A percentile compares a stretch with the other conserved stretches of the same genome.
Conservation (phyloP, 2,797 vertebrate genomes). For the Takifugu rubripes region DNA sequence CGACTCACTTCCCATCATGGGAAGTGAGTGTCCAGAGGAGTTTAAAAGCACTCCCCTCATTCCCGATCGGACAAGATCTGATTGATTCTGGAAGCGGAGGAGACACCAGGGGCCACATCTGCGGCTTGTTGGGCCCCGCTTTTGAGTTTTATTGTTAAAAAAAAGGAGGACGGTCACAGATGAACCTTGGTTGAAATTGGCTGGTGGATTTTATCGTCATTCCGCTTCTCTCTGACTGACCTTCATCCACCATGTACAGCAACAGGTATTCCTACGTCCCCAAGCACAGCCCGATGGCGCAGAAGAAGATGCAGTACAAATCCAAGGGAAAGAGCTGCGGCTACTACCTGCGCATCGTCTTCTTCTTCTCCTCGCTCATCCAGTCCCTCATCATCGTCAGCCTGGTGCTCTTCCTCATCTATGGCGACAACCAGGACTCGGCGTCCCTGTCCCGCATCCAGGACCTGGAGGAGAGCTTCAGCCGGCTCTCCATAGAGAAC, state of each 20-base stretch:
- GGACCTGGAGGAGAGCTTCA: constrained; percentile 72
- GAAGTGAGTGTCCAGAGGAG: constrained; percentile 43
- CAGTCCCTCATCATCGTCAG: constrained; percentile 93
- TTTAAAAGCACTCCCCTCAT: constrained; percentile 63
- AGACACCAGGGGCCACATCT: constrained; percentile 34
- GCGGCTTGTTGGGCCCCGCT: constrained; percentile 7
- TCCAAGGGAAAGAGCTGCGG: constrained; percentile 79
- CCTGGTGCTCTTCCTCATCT: constrained; percentile 93
- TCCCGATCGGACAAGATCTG: constrained; percentile 42
- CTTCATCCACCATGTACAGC: constrained; percentile 64
- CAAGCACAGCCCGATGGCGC: constrained; percentile 56
- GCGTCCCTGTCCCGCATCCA: constrained; percentile 67
- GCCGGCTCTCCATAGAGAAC: constrained; percentile 63
- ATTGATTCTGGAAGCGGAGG: constrained; percentile 36
- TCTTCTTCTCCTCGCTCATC: constrained; percentile 91
- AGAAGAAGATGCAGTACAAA: constrained; percentile 58
- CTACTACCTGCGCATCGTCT: constrained; percentile 87
- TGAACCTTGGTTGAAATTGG: constrained; percentile 13
- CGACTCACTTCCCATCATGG: constrained; percentile 32
- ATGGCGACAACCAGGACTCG: constrained; percentile 80
- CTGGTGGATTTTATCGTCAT: background rate
- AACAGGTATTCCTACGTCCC: constrained; percentile 65
- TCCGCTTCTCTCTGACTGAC: background rate
- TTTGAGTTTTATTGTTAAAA: constrained; percentile 3
- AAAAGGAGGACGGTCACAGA: constrained; percentile 9